phyloP scores from a whole-genome alignment of 2,113 vertebrate species.

The Crotalus horridus region DNA sequence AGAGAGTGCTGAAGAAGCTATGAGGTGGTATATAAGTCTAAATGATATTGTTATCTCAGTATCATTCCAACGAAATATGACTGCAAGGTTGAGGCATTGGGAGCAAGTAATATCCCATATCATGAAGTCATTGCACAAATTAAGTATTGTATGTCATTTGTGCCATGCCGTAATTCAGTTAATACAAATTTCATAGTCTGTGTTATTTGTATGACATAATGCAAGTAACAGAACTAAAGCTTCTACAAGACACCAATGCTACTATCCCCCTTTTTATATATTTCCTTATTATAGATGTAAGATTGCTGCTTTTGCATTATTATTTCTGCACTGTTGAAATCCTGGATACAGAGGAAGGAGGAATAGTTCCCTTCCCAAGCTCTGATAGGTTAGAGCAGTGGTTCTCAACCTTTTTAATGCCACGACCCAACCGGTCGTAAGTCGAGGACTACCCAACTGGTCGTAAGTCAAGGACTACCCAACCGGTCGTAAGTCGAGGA shows the following conservation, averaged over 20 bases:
- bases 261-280: not conserved
- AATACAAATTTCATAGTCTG: not conserved
- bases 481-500: too few relatives aligned
- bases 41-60: not conserved
- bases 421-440: too few relatives aligned
- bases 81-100: not conserved
- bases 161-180: not conserved
- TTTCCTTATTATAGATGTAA: not conserved
- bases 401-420: too few relatives aligned
- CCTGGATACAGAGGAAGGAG: not conserved
- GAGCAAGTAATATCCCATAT: not conserved
- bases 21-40: too few relatives aligned
- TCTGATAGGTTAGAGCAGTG: not conserved
- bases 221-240: not conserved
- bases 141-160: not conserved
- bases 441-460: too few relatives aligned
- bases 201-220: not conserved
- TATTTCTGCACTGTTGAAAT: not conserved
- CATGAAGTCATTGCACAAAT: not conserved
- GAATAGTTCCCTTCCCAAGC: not conserved
- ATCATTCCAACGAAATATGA: not conserved
- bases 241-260: not conserved
- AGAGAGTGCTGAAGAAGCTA: not conserved
- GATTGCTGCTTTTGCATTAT: not conserved
- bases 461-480: too few relatives aligned